Conservation (phyloP, 2,888 invertebrate genomes). For the Campoplex nolae region DNA sequence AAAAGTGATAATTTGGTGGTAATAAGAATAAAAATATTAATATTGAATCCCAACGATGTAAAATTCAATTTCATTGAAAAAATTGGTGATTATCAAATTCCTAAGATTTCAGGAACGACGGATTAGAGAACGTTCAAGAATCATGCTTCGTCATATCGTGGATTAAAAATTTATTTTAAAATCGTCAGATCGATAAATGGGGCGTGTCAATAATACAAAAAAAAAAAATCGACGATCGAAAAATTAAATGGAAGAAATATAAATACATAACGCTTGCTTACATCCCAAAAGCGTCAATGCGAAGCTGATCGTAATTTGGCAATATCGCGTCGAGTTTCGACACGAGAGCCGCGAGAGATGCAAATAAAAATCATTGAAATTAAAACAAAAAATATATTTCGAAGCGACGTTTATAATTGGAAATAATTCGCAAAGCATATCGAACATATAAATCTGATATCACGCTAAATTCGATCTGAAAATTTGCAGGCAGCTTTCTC, state of each 20-base stretch:
- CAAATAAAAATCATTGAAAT: constrained; percentile 15
- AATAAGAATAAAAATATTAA: background rate
- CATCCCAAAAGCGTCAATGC: constrained; percentile 52
- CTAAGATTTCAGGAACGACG: constrained; percentile 18
- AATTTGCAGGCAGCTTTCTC: constrained; percentile 66
- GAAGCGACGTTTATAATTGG: constrained; percentile 6
- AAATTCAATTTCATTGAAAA: background rate
- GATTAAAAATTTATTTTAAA: background rate
- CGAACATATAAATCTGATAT: constrained; percentile 10
- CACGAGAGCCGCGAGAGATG: constrained; percentile 19
- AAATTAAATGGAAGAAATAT: constrained; percentile 2
- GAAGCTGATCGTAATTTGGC: constrained; percentile 19
- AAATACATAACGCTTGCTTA: constrained; percentile 13
- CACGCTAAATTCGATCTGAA: constrained; percentile 41
- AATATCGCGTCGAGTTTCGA: constrained; percentile 25
- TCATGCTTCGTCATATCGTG: constrained; percentile 3
- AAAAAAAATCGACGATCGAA: background rate
- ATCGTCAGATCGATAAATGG: background rate
- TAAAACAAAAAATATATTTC: constrained; percentile 10
- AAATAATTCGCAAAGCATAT: constrained; percentile 53
- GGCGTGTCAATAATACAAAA: background rate
- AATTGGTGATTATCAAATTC: background rate
- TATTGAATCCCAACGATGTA: background rate
- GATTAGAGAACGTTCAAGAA: constrained; percentile 3
- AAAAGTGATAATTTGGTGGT: background rate